Conservation (phyloP, 2,888 invertebrate species). For the Sussaba pulchella region DNA sequence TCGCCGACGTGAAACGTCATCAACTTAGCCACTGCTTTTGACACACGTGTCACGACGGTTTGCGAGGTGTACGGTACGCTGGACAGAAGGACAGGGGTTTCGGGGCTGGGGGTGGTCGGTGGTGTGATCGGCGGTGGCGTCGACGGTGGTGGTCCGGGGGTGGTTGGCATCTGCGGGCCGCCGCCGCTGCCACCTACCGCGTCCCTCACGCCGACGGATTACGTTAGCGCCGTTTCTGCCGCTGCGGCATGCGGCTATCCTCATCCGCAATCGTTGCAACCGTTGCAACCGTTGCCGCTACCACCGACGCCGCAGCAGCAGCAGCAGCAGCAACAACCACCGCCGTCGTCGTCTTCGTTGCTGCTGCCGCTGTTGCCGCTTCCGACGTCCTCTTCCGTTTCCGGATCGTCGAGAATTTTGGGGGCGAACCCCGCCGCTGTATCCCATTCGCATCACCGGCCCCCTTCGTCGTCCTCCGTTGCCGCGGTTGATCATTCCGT, state of each 20-base stretch:
- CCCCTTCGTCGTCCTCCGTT: constrained; percentile 54
- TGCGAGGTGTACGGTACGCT: constrained; percentile 83
- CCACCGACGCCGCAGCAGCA: constrained; percentile 84
- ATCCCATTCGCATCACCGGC: constrained; percentile 57
- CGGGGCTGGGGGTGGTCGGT: constrained; percentile 83
- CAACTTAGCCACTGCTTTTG: no score
- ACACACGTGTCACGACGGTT: no score
- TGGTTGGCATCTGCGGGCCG: constrained; percentile 81
- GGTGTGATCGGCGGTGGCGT: constrained; percentile 75
- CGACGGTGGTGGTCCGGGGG: constrained; percentile 73
- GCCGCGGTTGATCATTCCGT: constrained; percentile 63
- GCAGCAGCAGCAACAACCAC: constrained; percentile 70
- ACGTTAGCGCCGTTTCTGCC: constrained; percentile 85
- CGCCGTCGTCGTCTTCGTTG: constrained; percentile 43
- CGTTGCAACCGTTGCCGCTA: constrained; percentile 84
- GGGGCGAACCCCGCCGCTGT: background rate
- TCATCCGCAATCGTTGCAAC: constrained; percentile 67
- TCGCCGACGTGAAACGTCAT: no score
- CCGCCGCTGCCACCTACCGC: constrained; percentile 70
- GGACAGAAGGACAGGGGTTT: constrained; percentile 79
- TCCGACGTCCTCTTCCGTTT: constrained; percentile 26
- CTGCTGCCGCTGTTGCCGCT: constrained; percentile 47
- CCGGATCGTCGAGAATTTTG: constrained; percentile 40
- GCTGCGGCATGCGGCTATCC: constrained; percentile 78
- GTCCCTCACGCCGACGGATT: constrained; percentile 85